Base-by-base conservation (phyloP, 1,140 invertebrate species). In the Monomorium pharaonis region DNA sequence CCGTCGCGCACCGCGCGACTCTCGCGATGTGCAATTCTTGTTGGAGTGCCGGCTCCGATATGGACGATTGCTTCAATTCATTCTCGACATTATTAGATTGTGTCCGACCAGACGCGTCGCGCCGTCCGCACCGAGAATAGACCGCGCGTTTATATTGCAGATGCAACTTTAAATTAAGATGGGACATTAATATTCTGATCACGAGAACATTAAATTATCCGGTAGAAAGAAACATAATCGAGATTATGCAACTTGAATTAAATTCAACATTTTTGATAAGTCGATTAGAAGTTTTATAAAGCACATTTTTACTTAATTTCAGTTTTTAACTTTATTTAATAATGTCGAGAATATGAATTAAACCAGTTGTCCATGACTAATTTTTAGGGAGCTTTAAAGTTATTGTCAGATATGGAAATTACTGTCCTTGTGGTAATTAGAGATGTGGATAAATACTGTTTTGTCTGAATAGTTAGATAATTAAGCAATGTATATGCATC, bases 51-150 rank as follows among this genome's bases (percentile, higher is more conserved):
- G 77, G 62, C 69, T 47, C 30, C 72, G 85, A 75, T 70, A 87
- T 18, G 54, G 60, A 54, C 74, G 86, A 86, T 88, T 88, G 78
- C 21, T 44, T 76, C 69, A 83, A 84, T 87, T 87, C 87, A 75
- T 24, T 42, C 67, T 10, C 37, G 37, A 74, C 86, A 30, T 47
- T 51, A 86, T 21, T 51, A 67, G 54, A 74, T 80, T 85, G 44
- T 30, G 14, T 86, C 54, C 49, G 54, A 86, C 47, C 77, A 56
- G 63, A 83, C 42, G 27, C 24, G 24, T 49, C 42, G 51, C 51
- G 27, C 9, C 44, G 44, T 37, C 14, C 27, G 21, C 30, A 33
- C 18, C 37, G 37, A 44, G 24, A 83, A 72, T 42, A 65, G 27
- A 51, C 5, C 27, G 33, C 74, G 18, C 18, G 24, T 6, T 6